These are phyloP conservation scores for Hippoglossus hippoglossus DNA, from an alignment of 2,797 vertebrate species.

Conservation along the genomic window DNA sequence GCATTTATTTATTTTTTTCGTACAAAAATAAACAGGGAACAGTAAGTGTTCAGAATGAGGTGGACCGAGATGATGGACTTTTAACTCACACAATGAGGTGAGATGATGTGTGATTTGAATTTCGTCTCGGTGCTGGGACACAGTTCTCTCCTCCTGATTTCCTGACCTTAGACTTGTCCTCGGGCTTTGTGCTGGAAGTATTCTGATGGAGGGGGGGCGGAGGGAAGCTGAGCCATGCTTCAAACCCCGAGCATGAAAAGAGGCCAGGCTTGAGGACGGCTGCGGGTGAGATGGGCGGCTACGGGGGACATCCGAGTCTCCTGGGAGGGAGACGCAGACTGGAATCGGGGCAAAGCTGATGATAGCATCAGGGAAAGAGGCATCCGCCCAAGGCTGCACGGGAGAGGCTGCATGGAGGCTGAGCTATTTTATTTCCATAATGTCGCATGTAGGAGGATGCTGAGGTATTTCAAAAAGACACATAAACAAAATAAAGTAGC, in stretches of 20 bases:
- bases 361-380: conserved; percentile 32
- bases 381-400: conserved; percentile 23
- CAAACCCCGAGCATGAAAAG: conserved; percentile 53
- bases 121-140: conserved; percentile 26
- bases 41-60: neutral
- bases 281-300: conserved; percentile 40
- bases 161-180: conserved; percentile 62
- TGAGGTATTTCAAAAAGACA: conserved; percentile 2
- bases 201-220: conserved; percentile 32
- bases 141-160: conserved; percentile 21
- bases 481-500: conserved; percentile 1
- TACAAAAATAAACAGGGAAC: no score
- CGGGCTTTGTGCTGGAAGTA: conserved; percentile 55
- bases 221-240: conserved; percentile 48
- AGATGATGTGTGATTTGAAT: conserved; percentile 42
- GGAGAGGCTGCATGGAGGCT: conserved; percentile 24
- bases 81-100: conserved; percentile 18
- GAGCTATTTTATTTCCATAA: conserved; percentile 35
- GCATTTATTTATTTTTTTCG: no score
- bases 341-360: conserved; percentile 36
- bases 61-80: neutral
- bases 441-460: conserved; percentile 25
- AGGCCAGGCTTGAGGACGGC: conserved; percentile 38
- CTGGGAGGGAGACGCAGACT: conserved; percentile 35
- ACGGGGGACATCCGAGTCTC: conserved; percentile 46